Base-by-base conservation (phyloP, 2,113 vertebrate genomes). In the Tragulus kanchil region DNA sequence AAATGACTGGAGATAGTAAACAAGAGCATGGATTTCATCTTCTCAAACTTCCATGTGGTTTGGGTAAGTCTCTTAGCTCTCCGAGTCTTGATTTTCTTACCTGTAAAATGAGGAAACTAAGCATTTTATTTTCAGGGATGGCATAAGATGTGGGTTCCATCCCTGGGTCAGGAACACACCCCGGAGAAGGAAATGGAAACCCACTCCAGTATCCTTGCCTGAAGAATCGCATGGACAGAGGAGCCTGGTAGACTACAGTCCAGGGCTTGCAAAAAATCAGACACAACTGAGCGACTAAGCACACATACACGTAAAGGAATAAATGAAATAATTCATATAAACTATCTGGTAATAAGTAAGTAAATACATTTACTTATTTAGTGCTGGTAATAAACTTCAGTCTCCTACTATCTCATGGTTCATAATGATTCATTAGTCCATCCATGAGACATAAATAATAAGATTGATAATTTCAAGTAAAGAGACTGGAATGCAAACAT, bases 1-100 rank as follows among this genome's bases (percentile, higher is more conserved):
- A 58, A 85, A 59, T 84, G 64, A 71, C 10, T 75, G 10, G 36
- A 83, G 12, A 73, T 13, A 14, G 26, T n/a, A 64, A 62, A 62
- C 26, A 69, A 69, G 15, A 85, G 42, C 59, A 36, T 93, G 45
- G 25, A n/a, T 64, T 85, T 48, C 58, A 81, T 31, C 6, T 59
- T 67, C 85, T 77, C 26, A 28, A 28, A 28, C 16, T 89, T 61
- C 28, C 77, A 19, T 52, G 28, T 13, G 14, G 45, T 36, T 81
- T 4, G 31, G 4, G 12, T 69, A 61, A 90, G 28, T 52, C 26
- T 86, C 8, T 48, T 25, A 61, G 15, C 31, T 93, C n/a, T 13
- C 28, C 50, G 75, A 48, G 48, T 61, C 61, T 90, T 73, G 21
- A 42, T 93, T 77, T 97, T 88, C 52, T 94, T 26, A 54, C 65